Conservation (phyloP, 2,888 invertebrate species). For the Drosophila differens region DNA sequence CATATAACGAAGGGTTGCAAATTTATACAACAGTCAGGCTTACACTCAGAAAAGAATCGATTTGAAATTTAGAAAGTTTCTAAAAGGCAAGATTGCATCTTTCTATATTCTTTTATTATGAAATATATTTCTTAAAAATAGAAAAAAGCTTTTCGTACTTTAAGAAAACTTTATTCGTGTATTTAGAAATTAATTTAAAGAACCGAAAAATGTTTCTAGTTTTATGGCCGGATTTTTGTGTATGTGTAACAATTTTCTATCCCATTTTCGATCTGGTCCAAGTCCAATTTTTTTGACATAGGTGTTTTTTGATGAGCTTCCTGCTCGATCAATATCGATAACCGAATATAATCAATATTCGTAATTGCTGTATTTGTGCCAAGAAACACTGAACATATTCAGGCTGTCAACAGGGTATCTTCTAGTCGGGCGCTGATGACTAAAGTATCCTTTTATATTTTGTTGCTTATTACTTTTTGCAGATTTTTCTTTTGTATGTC, state of each 20-base stretch:
- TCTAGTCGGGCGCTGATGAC: neutral
- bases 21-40: neutral
- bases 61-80: neutral
- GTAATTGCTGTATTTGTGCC: neutral
- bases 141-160: fast-evolving
- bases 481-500: neutral
- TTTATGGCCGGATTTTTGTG: neutral
- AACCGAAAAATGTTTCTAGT: neutral
- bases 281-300: neutral
- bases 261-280: neutral
- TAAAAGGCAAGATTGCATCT: neutral
- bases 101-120: neutral
- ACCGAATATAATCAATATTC: neutral
- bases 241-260: neutral
- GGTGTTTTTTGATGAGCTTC: neutral
- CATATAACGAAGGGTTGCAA: neutral
- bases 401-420: neutral
- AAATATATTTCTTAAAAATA: neutral
- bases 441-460: neutral
- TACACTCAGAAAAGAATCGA: neutral
- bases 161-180: neutral
- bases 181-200: neutral
- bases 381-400: neutral
- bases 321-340: neutral
- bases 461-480: slow-evolving; percentile 7